Conservation (phyloP, 2,797 vertebrate genomes). For the Steatocranus sp. region DNA sequence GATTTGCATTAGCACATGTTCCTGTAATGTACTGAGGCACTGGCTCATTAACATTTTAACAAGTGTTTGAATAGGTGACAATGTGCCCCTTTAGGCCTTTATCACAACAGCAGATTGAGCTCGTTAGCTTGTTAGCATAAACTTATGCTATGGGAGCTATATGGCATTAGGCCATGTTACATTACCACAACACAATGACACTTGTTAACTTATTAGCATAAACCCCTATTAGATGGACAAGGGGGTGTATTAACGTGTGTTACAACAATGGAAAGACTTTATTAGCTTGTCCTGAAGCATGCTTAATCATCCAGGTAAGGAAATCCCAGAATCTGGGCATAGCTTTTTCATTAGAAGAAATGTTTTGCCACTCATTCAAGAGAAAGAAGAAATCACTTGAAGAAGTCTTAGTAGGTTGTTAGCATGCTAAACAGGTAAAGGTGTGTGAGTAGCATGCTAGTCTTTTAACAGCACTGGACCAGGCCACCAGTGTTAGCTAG, state of each 20-base stretch:
- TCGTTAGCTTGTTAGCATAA: slow-evolving; percentile 62
- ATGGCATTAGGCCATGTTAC: slow-evolving; percentile 59
- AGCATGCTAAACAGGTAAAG: slow-evolving; percentile 59
- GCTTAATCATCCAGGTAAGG: background rate
- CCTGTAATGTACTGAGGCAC: slow-evolving; percentile 24
- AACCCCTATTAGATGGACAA: slow-evolving; percentile 48
- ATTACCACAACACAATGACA: slow-evolving; percentile 47
- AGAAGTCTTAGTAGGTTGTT: slow-evolving; percentile 51
- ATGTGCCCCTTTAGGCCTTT: slow-evolving; percentile 37
- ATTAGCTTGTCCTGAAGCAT: slow-evolving; percentile 44
- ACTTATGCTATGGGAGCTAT: slow-evolving; percentile 54
- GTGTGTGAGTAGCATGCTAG: slow-evolving; percentile 43
- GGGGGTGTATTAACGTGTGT: slow-evolving; percentile 35
- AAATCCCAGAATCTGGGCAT: background rate
- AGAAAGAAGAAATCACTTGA: background rate
- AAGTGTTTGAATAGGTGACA: slow-evolving; percentile 31
- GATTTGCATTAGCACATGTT: slow-evolving; percentile 38
- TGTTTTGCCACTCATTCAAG: background rate
- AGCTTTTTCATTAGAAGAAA: background rate
- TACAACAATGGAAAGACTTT: slow-evolving; percentile 48
- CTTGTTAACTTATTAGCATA: slow-evolving; percentile 69
- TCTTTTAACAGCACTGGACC: slow-evolving; percentile 46
- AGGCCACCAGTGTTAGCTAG: slow-evolving; percentile 20
- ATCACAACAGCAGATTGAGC: slow-evolving; percentile 48
- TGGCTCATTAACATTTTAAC: slow-evolving; percentile 50